A percentile compares a stretch with the other conserved stretches of the same genome.
Conservation (phyloP, 2,797 vertebrate genomes). For the Chaenodraco wilsoni region DNA sequence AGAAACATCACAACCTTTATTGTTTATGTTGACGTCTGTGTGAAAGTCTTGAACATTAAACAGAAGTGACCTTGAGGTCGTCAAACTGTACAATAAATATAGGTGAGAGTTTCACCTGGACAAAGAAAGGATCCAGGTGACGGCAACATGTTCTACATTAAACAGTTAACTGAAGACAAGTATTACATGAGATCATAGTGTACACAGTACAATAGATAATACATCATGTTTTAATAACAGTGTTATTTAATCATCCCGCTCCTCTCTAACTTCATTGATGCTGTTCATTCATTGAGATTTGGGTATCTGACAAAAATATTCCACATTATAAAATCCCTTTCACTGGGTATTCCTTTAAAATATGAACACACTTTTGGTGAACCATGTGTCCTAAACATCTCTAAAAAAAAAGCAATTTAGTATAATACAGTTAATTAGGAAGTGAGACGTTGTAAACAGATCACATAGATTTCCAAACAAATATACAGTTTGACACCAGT, state of each 20-base stretch:
- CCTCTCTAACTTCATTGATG: conserved; percentile 14
- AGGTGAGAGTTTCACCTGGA: conserved; percentile 31
- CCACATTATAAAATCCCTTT: conserved; percentile 77
- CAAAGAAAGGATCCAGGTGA: neutral
- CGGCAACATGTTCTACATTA: conserved; percentile 28
- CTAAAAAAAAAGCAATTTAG: conserved; percentile 22
- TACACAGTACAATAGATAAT: conserved; percentile 48
- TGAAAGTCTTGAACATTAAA: conserved; percentile 12
- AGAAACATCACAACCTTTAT: conserved; percentile 66
- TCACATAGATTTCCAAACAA: conserved; percentile 22
- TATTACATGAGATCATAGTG: conserved; percentile 45
- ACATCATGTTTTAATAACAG: conserved; percentile 21
- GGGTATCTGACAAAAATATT: conserved; percentile 37
- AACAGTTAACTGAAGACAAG: conserved; percentile 44
- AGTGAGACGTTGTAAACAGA: conserved; percentile 45
- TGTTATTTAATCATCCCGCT: conserved; percentile 24
- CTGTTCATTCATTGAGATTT: conserved; percentile 29
- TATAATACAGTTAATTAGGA: conserved; percentile 1
- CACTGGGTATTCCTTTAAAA: conserved; percentile 55
- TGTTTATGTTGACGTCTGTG: conserved; percentile 41
- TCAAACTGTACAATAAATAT: conserved; percentile 53
- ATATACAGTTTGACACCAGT: conserved; percentile 17
- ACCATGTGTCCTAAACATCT: conserved; percentile 28
- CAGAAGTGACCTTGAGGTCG: conserved; percentile 25
- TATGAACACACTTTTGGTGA: conserved; percentile 33